A percentile compares a stretch with the other conserved stretches of the same genome.
Evolutionary conservation across 2,888 invertebrate genomes (phyloP).

Genomic region (Miltochrista miniata): DNA sequence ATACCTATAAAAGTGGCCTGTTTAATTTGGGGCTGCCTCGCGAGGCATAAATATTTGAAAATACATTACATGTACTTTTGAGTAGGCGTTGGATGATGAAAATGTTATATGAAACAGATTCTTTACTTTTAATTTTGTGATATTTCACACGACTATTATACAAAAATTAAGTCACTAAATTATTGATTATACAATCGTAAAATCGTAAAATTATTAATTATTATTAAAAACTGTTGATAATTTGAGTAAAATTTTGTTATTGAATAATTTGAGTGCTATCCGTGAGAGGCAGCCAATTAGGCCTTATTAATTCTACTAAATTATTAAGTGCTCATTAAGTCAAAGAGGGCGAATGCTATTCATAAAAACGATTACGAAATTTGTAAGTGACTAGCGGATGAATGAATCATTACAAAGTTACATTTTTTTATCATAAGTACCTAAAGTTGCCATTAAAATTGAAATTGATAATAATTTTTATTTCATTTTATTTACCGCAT

Average conservation of each 20-base stretch:
- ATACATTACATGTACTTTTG: background rate
- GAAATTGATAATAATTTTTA: constrained; percentile 1
- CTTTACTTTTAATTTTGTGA: too few species aligned
- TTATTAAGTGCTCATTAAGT: constrained; percentile 38
- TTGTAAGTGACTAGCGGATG: constrained; percentile 53
- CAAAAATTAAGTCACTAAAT: too few species aligned
- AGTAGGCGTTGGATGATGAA: background rate
- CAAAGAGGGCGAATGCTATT: constrained; percentile 47
- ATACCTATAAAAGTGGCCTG: constrained; percentile 13
- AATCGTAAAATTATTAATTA: too few species aligned
- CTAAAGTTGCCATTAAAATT: constrained; percentile 16
- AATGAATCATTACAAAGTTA: constrained; percentile 39
- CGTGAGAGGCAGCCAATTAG: constrained; percentile 14
- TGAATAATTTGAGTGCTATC: too few species aligned
- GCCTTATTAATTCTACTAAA: constrained; percentile 27
- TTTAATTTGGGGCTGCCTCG: constrained; percentile 12
- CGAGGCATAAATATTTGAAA: constrained; percentile 8
- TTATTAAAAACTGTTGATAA: too few species aligned
- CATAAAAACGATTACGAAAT: constrained; percentile 33
- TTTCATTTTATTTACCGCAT: constrained; percentile 6
- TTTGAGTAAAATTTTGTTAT: too few species aligned
- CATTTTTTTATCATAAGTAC: constrained; percentile 21
- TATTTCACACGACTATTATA: too few species aligned
- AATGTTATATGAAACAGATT: background rate
- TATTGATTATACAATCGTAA: too few species aligned